Base-by-base conservation (phyloP, 2,797 vertebrate species). In the Clarias laeviceps region DNA sequence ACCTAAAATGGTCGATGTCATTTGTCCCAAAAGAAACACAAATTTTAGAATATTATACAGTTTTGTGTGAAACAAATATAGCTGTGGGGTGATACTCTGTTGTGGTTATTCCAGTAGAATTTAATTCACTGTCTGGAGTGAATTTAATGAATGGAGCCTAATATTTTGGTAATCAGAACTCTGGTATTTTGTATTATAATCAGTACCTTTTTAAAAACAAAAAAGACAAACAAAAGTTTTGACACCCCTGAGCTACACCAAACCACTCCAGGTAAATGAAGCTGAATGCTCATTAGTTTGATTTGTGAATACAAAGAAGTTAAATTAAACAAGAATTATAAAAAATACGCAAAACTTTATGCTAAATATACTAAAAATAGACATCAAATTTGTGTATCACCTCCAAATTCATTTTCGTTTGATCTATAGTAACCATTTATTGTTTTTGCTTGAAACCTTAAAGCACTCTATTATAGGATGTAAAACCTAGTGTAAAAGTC, bases 381-480 rank as follows among this genome's bases (percentile, higher is more conserved):
- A 54, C 18, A 27, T 22, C 0, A 77, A 32, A 77, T 59, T 20
- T 77, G 20, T n/a, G 59, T 45, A 3, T 17, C 59, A 45, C 34
- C 34, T 79, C 11, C 56, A 59, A 32, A 76, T 32, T 32, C 3
- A 11, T 62, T 40, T 62, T 62, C 3, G n/a, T n/a, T 80, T 27
- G 45, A 45, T 3, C 11, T 64, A 29, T 40, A 45, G 24, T 29
- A 56, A 66, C 34, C 34, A 59, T 86, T 56, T 54, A 79, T 54
- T 69, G 34, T 69, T 84, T 66, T 86, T 72, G 68, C 68, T 73
- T 84, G 77, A 85, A 82, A 84, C 32, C 61, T 65, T 86, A 86
- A 86, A 84, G 27, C 22, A 84, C 54, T 68, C 72, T 59, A 85
- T 84, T 77, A 84, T 72, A 57, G 69, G 9, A 57, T 22, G 8